Conservation (phyloP, 2,888 invertebrate species). For the Lacanobia oleracea region DNA sequence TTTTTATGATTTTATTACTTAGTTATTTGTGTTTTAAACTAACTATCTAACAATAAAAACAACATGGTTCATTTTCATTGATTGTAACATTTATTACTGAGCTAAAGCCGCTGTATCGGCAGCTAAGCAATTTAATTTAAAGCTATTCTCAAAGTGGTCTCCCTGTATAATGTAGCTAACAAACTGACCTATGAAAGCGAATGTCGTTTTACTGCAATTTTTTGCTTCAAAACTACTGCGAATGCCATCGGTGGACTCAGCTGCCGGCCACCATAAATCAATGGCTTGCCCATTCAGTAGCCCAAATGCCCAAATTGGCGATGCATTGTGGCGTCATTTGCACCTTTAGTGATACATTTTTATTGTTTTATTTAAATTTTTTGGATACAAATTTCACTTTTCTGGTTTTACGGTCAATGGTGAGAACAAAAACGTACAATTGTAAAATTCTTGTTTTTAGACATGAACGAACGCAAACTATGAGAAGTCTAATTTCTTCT, state of each 20-base stretch:
- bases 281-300: slow-evolving; percentile 73
- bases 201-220: slow-evolving; percentile 73
- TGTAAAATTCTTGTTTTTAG: too few species aligned
- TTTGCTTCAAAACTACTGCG: slow-evolving; percentile 57
- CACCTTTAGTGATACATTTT: slow-evolving; percentile 51
- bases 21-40: neutral
- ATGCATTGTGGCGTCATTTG: slow-evolving; percentile 66
- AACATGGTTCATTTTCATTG: neutral
- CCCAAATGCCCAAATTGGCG: slow-evolving; percentile 74
- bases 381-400: slow-evolving; percentile 26
- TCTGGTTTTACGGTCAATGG: too few species aligned
- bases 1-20: neutral
- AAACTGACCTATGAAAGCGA: slow-evolving; percentile 82
- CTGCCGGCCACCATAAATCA: slow-evolving; percentile 82
- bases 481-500: too few species aligned
- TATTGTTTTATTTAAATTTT: slow-evolving; percentile 50
- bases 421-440: too few species aligned
- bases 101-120: neutral
- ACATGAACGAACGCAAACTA: too few species aligned
- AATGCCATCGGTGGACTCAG: slow-evolving; percentile 74
- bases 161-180: slow-evolving; percentile 64
- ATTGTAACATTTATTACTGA: neutral
- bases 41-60: neutral
- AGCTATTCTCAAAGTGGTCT: slow-evolving; percentile 25
- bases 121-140: neutral